These are phyloP conservation scores for Hippasteria phrygiana DNA, from an alignment of 53 echinoderm and acorn worm species.

Conservation along the genomic window DNA sequence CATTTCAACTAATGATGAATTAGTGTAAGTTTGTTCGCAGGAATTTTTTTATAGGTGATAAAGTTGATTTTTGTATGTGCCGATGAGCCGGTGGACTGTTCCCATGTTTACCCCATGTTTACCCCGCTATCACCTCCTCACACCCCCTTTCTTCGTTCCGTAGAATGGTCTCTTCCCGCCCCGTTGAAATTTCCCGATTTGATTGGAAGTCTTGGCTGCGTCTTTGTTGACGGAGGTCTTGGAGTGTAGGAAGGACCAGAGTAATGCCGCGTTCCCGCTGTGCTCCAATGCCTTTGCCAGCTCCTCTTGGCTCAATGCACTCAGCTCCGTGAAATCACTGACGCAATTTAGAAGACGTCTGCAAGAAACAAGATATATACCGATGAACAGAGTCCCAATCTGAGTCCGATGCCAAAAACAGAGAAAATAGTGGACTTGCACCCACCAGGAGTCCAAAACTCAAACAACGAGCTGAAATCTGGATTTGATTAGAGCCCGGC, in stretches of 20 bases:
- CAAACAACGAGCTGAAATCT: no score
- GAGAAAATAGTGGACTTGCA: no score
- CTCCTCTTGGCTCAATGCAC: conserved; percentile 70
- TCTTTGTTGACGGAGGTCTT: neutral
- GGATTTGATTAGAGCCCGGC: no score
- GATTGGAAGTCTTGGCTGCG: conserved; percentile 8
- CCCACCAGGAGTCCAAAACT: no score
- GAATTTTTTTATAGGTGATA: no score
- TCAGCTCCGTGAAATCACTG: conserved; percentile 78
- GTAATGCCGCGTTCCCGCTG: conserved; percentile 75
- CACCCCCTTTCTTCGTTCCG: conserved; percentile 19
- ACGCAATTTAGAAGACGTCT: conserved; percentile 85
- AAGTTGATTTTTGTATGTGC: no score
- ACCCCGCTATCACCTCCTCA: neutral
- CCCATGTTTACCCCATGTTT: no score
- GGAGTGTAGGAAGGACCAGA: conserved; percentile 89
- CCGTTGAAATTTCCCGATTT: conserved; percentile 18
- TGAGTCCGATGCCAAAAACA: no score
- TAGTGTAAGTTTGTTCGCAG: no score
- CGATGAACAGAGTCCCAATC: no score
- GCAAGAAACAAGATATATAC: neutral
- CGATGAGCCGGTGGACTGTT: no score
- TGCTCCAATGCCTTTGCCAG: conserved; percentile 72
- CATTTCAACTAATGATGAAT: no score
- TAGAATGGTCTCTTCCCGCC: conserved; percentile 41